Conservation (phyloP, 2,888 invertebrate genomes). For the Ennomos fuscantarius region DNA sequence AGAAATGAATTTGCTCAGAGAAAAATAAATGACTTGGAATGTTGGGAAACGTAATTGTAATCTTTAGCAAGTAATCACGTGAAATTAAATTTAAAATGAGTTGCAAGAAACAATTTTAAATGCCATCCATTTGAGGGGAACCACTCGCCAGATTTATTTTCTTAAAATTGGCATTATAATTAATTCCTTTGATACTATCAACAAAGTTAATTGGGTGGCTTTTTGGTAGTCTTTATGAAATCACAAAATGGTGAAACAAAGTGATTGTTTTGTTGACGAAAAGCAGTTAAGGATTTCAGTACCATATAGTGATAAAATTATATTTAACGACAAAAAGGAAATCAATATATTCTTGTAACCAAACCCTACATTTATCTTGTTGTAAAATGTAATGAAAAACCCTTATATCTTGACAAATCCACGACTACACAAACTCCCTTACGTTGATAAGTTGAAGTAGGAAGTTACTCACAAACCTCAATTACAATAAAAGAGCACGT, state of each 20-base stretch:
- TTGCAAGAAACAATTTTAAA: slow-evolving; percentile 54
- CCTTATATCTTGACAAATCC: no score
- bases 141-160: slow-evolving; percentile 24
- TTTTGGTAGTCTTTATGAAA: slow-evolving; percentile 7
- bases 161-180: slow-evolving; percentile 23
- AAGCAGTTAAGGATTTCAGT: no score
- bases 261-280: no score
- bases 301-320: no score
- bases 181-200: slow-evolving; percentile 19
- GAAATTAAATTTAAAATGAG: slow-evolving; percentile 66
- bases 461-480: slow-evolving; percentile 69
- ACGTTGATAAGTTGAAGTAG: slow-evolving; percentile 45
- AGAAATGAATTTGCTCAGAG: slow-evolving; percentile 69
- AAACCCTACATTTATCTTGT: no score
- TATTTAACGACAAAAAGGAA: no score
- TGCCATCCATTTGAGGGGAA: slow-evolving; percentile 36
- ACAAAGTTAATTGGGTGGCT: slow-evolving; percentile 18
- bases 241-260: background rate
- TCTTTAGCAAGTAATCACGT: slow-evolving; percentile 58
- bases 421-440: slow-evolving; percentile 4
- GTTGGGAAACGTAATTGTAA: slow-evolving; percentile 75
- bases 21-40: slow-evolving; percentile 78
- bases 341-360: no score
- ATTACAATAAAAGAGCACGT: slow-evolving; percentile 81
- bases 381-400: no score